phyloP scores from a whole-genome alignment of 2,888 invertebrate species.

The Sclerodermus sp. region DNA sequence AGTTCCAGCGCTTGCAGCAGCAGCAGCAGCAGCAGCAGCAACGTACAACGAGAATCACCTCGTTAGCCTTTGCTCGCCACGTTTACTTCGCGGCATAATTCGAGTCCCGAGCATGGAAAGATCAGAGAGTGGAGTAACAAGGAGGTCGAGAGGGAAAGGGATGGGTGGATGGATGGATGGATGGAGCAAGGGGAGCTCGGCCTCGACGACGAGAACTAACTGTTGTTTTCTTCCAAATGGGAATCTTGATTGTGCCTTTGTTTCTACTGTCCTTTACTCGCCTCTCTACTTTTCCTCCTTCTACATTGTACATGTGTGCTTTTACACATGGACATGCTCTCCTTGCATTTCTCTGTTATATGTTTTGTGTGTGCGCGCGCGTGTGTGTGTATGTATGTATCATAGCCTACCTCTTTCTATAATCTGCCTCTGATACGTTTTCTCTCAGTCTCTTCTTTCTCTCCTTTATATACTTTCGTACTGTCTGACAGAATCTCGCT shows the following conservation, averaged over 20 bases:
- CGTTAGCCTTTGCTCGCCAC: slow-evolving; percentile 32
- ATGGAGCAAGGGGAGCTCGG: slow-evolving; percentile 8
- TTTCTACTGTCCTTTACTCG: slow-evolving; percentile 9
- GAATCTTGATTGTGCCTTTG: slow-evolving; percentile 37
- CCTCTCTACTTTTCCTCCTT: slow-evolving; percentile 1
- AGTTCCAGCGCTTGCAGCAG: not conserved
- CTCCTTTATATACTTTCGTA: not conserved
- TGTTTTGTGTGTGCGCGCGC: too few relatives aligned
- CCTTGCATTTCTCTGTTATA: too few relatives aligned
- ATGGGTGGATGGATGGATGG: slow-evolving; percentile 6
- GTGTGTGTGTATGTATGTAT: too few relatives aligned
- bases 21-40: not conserved
- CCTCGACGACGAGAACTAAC: slow-evolving; percentile 23
- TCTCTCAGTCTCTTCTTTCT: not conserved
- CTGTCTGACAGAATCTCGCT: slow-evolving; percentile 13
- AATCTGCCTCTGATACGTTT: too few relatives aligned
- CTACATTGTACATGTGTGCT: too few relatives aligned
- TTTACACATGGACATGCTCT: too few relatives aligned
- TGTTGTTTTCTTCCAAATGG: slow-evolving; percentile 30
- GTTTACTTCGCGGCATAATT: slow-evolving; percentile 28
- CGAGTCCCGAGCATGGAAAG: slow-evolving; percentile 16
- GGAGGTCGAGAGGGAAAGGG: slow-evolving; percentile 17
- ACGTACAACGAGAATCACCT: slow-evolving; percentile 28
- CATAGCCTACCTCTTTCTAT: too few relatives aligned
- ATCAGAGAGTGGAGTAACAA: slow-evolving; percentile 11